Conservation (phyloP, 2,113 vertebrate genomes). For the Amphiprion ocellaris region DNA sequence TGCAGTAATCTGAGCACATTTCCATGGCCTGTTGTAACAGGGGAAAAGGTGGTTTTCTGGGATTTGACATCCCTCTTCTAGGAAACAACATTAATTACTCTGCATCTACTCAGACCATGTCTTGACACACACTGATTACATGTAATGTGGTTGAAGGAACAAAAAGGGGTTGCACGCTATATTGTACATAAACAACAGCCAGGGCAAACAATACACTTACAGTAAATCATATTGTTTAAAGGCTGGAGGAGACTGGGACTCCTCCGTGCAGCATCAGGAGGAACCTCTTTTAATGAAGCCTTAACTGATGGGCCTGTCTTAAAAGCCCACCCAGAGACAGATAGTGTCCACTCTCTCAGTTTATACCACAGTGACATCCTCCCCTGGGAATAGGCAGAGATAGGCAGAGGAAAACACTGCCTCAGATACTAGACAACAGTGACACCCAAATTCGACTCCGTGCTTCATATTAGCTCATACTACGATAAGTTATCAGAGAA, state of each 20-base stretch:
- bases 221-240: conserved; percentile 73
- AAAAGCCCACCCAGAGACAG: conserved; percentile 81
- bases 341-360: conserved; percentile 70
- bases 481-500: conserved; percentile 27
- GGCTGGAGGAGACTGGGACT: conserved; percentile 58
- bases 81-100: conserved; percentile 42
- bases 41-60: conserved; percentile 7
- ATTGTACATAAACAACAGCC: conserved; percentile 70
- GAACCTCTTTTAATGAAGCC: conserved; percentile 78
- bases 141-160: conserved; percentile 27
- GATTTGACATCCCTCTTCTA: conserved; percentile 32
- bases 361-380: conserved; percentile 72
- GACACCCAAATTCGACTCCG: conserved; percentile 4
- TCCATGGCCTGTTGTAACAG: not conserved
- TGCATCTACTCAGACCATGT: conserved; percentile 66
- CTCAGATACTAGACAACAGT: conserved; percentile 31
- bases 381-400: conserved; percentile 34
- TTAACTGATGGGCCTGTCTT: conserved; percentile 86
- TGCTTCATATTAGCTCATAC: conserved; percentile 29
- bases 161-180: conserved; percentile 33
- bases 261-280: conserved; percentile 62
- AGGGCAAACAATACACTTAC: conserved; percentile 68
- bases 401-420: conserved; percentile 34
- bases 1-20: not conserved
- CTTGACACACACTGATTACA: conserved; percentile 75